Evolutionary conservation across 2,888 invertebrate genomes (phyloP), one percentile per base, ranked within the genome.

Genomic region (Nephrocerus scutellatus): DNA sequence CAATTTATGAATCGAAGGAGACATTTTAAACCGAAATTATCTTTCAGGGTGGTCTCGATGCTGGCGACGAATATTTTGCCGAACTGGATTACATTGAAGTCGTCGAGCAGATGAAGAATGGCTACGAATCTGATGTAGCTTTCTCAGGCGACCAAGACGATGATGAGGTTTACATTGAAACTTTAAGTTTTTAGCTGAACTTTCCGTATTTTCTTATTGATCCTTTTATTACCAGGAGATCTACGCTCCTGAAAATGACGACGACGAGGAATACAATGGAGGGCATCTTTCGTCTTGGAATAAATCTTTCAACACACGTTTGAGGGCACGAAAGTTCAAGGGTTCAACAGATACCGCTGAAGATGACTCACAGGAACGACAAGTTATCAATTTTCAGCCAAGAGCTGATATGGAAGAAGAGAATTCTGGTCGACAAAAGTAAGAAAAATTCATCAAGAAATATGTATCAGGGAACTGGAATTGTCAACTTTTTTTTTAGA

Each of bases 31-130:
- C n/a, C n/a, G n/a, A n/a, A n/a, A n/a, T n/a, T n/a, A n/a, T n/a
- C n/a, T n/a, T n/a, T n/a, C 57, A 77, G 74, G 82, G 82, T 44
- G 93, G 92, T 2, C 75, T 86, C 50, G 82, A 84, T 60, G 89
- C 85, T 51, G 95, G 95, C 0, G 96, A 96, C 62, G 95, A 96
- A 60, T 98, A 97, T 60, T 76, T 96, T 36, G 97, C 97, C 0
- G 97, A 98, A 61, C 66, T 98, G 51, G 97, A 98, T 69, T 92
- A 95, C 58, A 93, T 97, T 18, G 96, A 97, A 66, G 87, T 87
- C 0, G 89, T 90, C 20, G 90, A 91, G 60, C 76, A 77, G 28
- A 74, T 80, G 52, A 89, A 88, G 58, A 87, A 88, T 46, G 82
- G 82, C 0, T 86, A 79, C 54, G 85, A 83, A 50, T 77, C 80